A percentile compares a stretch with the other conserved stretches of the same genome.
phyloP scores from a whole-genome alignment of 2,888 invertebrate species.

The Nemotelus nigrinus region DNA sequence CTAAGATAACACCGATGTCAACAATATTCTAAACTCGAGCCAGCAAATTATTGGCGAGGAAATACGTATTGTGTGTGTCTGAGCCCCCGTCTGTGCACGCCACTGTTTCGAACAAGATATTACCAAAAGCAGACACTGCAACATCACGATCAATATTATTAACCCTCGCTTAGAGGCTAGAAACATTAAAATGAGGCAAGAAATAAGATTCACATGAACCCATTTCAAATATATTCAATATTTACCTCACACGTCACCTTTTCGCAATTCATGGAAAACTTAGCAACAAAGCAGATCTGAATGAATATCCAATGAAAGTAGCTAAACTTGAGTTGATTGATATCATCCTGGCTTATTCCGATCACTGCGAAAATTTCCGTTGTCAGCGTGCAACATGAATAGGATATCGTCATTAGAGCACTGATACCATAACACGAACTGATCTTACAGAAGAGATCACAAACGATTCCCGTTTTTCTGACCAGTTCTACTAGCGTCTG shows the following conservation, averaged over 20 bases:
- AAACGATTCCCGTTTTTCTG: background rate
- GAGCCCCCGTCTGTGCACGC: too few relatives aligned
- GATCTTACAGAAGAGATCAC: background rate
- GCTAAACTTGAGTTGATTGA: background rate
- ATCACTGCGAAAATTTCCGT: background rate
- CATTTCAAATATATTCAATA: too few relatives aligned
- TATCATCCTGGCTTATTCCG: background rate
- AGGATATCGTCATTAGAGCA: slow-evolving; percentile 16
- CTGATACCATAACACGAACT: slow-evolving; percentile 20
- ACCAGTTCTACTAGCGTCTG: background rate
- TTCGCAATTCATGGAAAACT: slow-evolving; percentile 11
- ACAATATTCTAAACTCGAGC: too few relatives aligned
- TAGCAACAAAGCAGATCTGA: background rate
- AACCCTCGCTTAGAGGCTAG: too few relatives aligned
- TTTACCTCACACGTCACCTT: slow-evolving; percentile 14
- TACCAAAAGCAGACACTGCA: too few relatives aligned
- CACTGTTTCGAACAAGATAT: too few relatives aligned
- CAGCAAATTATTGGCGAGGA: too few relatives aligned
- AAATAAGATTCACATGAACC: too few relatives aligned
- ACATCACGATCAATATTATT: too few relatives aligned
- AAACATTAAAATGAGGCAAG: too few relatives aligned
- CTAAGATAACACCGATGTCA: too few relatives aligned
- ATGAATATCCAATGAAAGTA: slow-evolving; percentile 8
- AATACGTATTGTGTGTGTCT: too few relatives aligned
- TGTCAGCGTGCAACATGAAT: slow-evolving; percentile 13